A percentile compares a stretch with the other conserved stretches of the same genome.
These are phyloP conservation scores for Esox lucius DNA, from an alignment of 2,797 vertebrate genomes.

Conservation along the genomic window DNA sequence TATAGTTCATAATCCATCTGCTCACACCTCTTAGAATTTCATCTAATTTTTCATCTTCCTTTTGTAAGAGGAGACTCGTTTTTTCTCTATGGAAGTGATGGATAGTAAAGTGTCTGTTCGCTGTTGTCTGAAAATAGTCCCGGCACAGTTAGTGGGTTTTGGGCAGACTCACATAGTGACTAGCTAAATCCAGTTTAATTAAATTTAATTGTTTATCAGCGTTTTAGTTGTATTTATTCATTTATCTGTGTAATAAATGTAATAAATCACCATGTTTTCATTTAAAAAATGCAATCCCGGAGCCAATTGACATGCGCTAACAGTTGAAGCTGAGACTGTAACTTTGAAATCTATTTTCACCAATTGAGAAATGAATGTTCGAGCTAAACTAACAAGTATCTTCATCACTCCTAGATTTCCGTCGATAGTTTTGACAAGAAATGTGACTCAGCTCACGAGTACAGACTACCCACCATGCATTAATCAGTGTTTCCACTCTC, in stretches of 20 bases:
- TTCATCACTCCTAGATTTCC: neutral
- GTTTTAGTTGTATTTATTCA: neutral
- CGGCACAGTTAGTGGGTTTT: slow-evolving; percentile 48
- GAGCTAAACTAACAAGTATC: neutral
- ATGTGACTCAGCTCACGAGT: neutral
- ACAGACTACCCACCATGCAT: neutral
- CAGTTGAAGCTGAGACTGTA: neutral
- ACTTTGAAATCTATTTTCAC: neutral
- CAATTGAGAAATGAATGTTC: neutral
- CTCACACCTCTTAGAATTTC: slow-evolving; percentile 56
- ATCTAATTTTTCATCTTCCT: slow-evolving; percentile 55
- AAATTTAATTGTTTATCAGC: neutral
- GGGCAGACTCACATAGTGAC: slow-evolving; percentile 63
- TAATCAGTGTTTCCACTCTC: neutral
- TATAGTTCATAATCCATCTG: slow-evolving; percentile 75
- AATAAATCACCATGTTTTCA: neutral
- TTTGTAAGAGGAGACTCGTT: slow-evolving; percentile 55
- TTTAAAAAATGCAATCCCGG: neutral
- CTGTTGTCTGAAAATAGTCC: slow-evolving; percentile 46
- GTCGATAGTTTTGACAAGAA: neutral
- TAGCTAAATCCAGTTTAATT: neutral
- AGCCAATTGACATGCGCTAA: neutral
- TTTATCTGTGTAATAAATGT: neutral
- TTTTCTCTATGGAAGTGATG: slow-evolving; percentile 50
- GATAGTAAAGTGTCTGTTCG: slow-evolving; percentile 51